Conservation (phyloP, 2,113 vertebrate species). For the Alosa alosa region DNA sequence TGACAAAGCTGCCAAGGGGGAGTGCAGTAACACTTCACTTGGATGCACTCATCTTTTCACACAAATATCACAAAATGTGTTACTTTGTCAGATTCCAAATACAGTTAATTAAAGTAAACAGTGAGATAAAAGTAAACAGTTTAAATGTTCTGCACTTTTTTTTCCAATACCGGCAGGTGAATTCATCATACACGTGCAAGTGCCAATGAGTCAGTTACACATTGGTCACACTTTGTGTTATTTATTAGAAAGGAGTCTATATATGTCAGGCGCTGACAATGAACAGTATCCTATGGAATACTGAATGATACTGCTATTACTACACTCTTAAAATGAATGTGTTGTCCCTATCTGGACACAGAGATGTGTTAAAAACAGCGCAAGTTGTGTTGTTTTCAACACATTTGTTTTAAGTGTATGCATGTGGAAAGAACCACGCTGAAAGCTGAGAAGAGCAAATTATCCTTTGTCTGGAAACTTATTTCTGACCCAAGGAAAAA, state of each 20-base stretch:
- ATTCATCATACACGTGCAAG: too few relatives aligned
- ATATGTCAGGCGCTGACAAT: not conserved
- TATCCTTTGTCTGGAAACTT: not conserved
- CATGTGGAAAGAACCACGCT: not conserved
- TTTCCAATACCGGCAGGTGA: too few relatives aligned
- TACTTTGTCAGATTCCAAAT: not conserved
- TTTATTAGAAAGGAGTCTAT: too few relatives aligned
- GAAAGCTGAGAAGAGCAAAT: not conserved
- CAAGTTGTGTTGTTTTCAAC: too few relatives aligned
- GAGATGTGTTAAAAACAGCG: too few relatives aligned
- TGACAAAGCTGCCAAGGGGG: not conserved
- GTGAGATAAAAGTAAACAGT: not conserved
- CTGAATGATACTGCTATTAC: not conserved
- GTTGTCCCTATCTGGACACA: too few relatives aligned
- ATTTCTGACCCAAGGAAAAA: not conserved
- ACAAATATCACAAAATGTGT: not conserved
- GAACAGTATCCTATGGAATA: not conserved
- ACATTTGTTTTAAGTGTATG: not conserved
- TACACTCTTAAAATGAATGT: too few relatives aligned
- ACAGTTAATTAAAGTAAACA: not conserved
- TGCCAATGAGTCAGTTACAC: too few relatives aligned
- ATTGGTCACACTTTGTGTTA: too few relatives aligned
- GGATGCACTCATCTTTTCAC: not conserved
- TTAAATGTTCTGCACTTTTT: not conserved
- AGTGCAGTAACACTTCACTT: not conserved